Evolutionary conservation across 2,888 invertebrate species (phyloP).

Genomic region (Bombyx huttoni): DNA sequence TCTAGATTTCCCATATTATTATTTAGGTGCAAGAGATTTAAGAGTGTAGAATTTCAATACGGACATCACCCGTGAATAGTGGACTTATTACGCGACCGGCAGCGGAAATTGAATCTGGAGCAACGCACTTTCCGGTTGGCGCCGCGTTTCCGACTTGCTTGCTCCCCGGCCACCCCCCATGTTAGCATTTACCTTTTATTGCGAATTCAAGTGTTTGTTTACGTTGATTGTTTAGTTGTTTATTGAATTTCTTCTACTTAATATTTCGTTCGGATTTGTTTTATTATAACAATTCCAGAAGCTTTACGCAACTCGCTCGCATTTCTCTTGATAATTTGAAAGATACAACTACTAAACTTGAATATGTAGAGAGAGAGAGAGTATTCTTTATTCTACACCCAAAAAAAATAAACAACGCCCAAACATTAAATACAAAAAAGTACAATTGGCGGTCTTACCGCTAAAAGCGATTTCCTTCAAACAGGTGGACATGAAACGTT

Average conservation of each 20-base stretch:
- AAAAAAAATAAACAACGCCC: too few relatives aligned
- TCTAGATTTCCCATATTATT: neutral
- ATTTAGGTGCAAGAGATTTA: slow-evolving; percentile 5
- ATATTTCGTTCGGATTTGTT: too few relatives aligned
- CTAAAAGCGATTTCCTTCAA: too few relatives aligned
- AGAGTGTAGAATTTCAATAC: slow-evolving; percentile 22
- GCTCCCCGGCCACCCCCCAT: slow-evolving; percentile 18
- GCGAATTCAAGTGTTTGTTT: slow-evolving; percentile 21
- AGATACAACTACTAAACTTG: too few relatives aligned
- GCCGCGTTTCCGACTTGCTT: slow-evolving; percentile 42
- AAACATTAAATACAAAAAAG: too few relatives aligned
- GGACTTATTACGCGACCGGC: slow-evolving; percentile 57
- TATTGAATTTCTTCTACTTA: neutral
- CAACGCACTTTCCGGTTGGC: slow-evolving; percentile 62
- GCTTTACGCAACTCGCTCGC: too few relatives aligned
- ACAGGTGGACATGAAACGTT: too few relatives aligned
- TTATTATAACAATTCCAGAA: too few relatives aligned
- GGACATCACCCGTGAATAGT: slow-evolving; percentile 46
- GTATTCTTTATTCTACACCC: too few relatives aligned
- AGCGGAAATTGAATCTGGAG: slow-evolving; percentile 66
- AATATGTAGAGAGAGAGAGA: too few relatives aligned
- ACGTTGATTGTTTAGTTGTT: neutral
- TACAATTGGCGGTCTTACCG: too few relatives aligned
- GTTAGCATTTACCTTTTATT: slow-evolving; percentile 34
- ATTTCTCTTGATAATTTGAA: too few relatives aligned